phyloP scores from a whole-genome alignment of 2,113 vertebrate species.

The Oriolus oriolus region DNA sequence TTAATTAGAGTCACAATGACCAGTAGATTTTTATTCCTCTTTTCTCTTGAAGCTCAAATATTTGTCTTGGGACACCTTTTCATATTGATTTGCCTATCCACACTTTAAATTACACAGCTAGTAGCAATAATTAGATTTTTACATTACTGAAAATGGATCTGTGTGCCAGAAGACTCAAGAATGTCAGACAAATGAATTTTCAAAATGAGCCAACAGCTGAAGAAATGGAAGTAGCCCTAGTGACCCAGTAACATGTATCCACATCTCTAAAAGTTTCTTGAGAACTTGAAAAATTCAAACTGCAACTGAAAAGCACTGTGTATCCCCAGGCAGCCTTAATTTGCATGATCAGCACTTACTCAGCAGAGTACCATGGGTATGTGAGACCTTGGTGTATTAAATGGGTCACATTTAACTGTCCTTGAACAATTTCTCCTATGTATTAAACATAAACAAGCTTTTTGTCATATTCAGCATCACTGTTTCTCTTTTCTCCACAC shows the following conservation, averaged over 20 bases:
- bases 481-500: background rate
- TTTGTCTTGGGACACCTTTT: constrained; percentile 5
- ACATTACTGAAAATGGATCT: background rate
- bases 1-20: background rate
- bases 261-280: constrained; percentile 42
- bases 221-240: constrained; percentile 41
- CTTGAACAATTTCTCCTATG: constrained; percentile 48
- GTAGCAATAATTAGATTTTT: constrained; percentile 4
- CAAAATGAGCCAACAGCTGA: background rate
- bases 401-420: constrained; percentile 49
- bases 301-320: constrained; percentile 39
- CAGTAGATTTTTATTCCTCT: background rate
- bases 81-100: background rate
- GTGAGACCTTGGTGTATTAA: constrained; percentile 44
- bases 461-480: constrained; percentile 37
- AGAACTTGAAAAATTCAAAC: constrained; percentile 50
- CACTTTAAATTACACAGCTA: background rate
- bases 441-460: constrained; percentile 53
- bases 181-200: background rate
- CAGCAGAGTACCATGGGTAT: constrained; percentile 31
- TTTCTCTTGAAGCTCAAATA: background rate
- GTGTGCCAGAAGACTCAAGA: background rate
- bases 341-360: constrained; percentile 53
- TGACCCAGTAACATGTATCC: constrained; percentile 39
- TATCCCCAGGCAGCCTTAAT: constrained; percentile 59